Evolutionary conservation across 2,797 vertebrate genomes (phyloP), one percentile per base, ranked within the genome.

Genomic region (Picus viridis): DNA sequence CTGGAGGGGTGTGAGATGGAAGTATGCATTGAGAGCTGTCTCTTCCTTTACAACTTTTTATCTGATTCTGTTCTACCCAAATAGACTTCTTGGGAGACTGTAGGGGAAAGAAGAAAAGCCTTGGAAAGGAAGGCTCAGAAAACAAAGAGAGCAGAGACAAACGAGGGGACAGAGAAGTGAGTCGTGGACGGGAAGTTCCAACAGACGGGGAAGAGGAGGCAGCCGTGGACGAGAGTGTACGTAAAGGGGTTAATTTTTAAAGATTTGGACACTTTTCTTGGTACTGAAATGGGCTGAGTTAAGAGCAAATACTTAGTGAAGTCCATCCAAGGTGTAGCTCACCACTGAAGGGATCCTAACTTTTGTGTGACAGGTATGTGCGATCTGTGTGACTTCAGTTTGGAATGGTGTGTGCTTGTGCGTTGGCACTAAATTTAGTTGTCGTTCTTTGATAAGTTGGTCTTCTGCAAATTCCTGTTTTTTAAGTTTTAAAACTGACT

Each of bases 71-170:
- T 86, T 96, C 71, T 95, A 89, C 29, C 82, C 70, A 54, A 92
- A 86, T 97, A 99, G 99, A 99, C 99, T 89, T 99, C 99, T 12
- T 99, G 99, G 99, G 99, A 99, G 96, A 99, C 99, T 1, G 99
- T 99, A 94, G 99, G 99, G 99, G 99, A 43, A 99, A 98, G 97
- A 99, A 99, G 98, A 99, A 99, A 95, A 98, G 97, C 83, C 96
- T 99, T 94, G 98, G 98, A 92, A 99, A 99, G 92, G 99, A 99
- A 62, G 97, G 96, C 84, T 98, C 96, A 91, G 99, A 99, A 97
- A 99, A 99, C 97, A 99, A 99, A 97, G 99, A 99, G 95, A 99
- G 98, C 95, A 97, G 98, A 97, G 99, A 99, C 97, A 99, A 99
- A 97, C 98, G 98, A 97, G 98, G 96, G 17, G 99, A 99, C 93